These are phyloP conservation scores for Empis livida DNA, from an alignment of 2,888 invertebrate genomes.

Conservation along the genomic window DNA sequence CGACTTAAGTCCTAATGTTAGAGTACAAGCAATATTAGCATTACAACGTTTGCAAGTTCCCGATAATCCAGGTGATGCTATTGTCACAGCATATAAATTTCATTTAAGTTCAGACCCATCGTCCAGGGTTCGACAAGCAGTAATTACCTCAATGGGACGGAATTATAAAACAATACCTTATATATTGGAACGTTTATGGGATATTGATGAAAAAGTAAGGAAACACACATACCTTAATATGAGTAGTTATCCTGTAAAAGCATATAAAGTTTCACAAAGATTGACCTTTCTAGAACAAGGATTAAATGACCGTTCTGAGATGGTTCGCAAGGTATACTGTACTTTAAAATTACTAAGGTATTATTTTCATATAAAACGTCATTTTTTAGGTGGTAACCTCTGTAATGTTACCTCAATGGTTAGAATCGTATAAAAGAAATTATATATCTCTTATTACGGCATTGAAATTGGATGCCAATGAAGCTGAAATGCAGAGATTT, in stretches of 20 bases:
- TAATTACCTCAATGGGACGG: constrained; percentile 60
- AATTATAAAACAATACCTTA: constrained; percentile 55
- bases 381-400: constrained; percentile 32
- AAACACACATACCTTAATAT: constrained; percentile 37
- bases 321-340: constrained; percentile 29
- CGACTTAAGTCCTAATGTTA: constrained; percentile 62
- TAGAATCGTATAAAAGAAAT: constrained; percentile 56
- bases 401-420: constrained; percentile 58
- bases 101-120: constrained; percentile 64
- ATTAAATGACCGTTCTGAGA: constrained; percentile 45
- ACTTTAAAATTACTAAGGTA: background rate
- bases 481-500: constrained; percentile 48
- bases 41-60: constrained; percentile 72
- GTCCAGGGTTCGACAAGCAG: constrained; percentile 55
- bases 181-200: constrained; percentile 59
- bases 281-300: constrained; percentile 48
- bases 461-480: constrained; percentile 56
- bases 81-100: constrained; percentile 57
- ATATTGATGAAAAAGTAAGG: constrained; percentile 65
- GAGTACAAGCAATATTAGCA: constrained; percentile 67
- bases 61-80: constrained; percentile 55
- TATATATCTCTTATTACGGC: constrained; percentile 58
- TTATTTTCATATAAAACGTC: background rate
- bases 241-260: constrained; percentile 33
- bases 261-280: constrained; percentile 50